phyloP scores from a whole-genome alignment of 2,888 invertebrate species.

The Apodemia zela region DNA sequence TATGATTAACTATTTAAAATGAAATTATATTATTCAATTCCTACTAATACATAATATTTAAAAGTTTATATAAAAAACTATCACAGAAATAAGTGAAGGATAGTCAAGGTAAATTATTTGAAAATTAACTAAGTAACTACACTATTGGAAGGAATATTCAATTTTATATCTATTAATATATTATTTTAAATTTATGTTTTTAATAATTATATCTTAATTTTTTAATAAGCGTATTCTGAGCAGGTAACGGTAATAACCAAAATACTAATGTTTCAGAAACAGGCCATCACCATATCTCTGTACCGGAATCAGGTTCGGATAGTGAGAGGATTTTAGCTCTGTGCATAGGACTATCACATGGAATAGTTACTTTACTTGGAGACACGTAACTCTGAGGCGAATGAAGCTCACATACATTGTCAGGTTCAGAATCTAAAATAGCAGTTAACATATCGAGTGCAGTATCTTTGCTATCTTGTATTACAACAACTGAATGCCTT shows the following conservation, averaged over 20 bases:
- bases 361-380: constrained; percentile 82
- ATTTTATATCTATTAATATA: constrained; percentile 16
- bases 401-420: constrained; percentile 61
- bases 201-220: constrained; percentile 5
- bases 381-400: constrained; percentile 70
- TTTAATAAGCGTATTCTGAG: constrained; percentile 37
- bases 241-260: constrained; percentile 34
- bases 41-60: neutral
- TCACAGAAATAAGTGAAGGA: constrained; percentile 52
- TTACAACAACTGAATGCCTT: constrained; percentile 60
- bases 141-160: constrained; percentile 49
- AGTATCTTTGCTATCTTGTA: constrained; percentile 60
- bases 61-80: constrained; percentile 39
- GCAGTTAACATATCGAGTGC: constrained; percentile 68
- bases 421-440: constrained; percentile 71
- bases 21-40: neutral
- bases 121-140: constrained; percentile 33
- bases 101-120: constrained; percentile 54
- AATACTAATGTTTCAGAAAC: constrained; percentile 15
- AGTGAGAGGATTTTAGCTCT: constrained; percentile 84
- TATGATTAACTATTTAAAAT: constrained; percentile 1
- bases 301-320: constrained; percentile 81
- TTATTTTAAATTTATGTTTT: constrained; percentile 9
- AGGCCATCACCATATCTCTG: constrained; percentile 87
- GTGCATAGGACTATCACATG: constrained; percentile 81